Evolutionary conservation across 1,140 invertebrate species (phyloP).

Genomic region (Dendrolimus punctatus): DNA sequence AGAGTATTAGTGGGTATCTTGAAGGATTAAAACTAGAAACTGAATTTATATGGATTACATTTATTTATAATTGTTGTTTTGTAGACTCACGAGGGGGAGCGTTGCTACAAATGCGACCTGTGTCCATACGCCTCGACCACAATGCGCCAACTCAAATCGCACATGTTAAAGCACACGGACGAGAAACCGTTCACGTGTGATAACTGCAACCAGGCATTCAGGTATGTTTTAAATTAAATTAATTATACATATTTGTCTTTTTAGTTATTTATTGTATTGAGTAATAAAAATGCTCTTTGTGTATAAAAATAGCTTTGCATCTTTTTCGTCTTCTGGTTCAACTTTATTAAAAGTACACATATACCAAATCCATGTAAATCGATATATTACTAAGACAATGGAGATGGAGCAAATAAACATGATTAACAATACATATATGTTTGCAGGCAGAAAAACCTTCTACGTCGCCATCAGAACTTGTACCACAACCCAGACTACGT

Average conservation of each 20-base stretch:
- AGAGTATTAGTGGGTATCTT: background rate
- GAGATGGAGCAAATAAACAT: no score
- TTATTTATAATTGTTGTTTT: conserved; percentile 4
- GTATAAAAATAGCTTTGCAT: no score
- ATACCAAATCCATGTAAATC: no score
- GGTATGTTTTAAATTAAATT: conserved; percentile 15
- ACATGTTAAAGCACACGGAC: conserved; percentile 96
- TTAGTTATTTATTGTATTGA: no score
- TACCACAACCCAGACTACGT: conserved; percentile 95
- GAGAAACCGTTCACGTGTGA: conserved; percentile 92
- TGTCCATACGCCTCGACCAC: conserved; percentile 96
- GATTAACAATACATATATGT: background rate
- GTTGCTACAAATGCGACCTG: conserved; percentile 96
- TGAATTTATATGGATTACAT: background rate
- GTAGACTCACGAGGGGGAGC: conserved; percentile 96
- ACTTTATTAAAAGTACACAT: no score
- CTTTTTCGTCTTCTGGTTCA: no score
- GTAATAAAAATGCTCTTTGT: no score
- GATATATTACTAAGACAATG: no score
- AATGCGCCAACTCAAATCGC: conserved; percentile 93
- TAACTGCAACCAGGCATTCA: conserved; percentile 84
- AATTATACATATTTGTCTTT: no score
- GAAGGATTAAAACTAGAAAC: background rate
- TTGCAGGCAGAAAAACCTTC: conserved; percentile 89
- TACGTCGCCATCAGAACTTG: conserved; percentile 93